Evolutionary conservation across 2,888 invertebrate species (phyloP), one percentile per base, ranked within the genome.

Genomic region (Epinotia ramella): DNA sequence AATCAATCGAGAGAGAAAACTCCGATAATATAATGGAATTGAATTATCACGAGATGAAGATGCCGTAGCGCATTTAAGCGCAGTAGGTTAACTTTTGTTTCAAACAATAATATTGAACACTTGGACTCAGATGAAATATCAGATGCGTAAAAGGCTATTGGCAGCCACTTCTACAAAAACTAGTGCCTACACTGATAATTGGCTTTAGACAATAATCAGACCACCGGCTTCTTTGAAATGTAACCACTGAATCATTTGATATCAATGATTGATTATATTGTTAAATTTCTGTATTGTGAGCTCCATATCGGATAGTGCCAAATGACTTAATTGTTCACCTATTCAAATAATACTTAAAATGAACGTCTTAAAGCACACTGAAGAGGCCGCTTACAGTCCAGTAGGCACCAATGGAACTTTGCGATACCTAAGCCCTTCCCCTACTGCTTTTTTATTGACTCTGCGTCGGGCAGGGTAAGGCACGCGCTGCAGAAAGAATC

Each of bases 31-130:
- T 91, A 91, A 94, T 91, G 86, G 90, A 93, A 94, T 93, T 92
- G 91, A 93, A 93, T 94, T 92, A 94, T 94, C 92, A 88, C 83
- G 84, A 88, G 89, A 91, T 90, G 89, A 91, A 91, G 91, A 89
- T 83, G 81, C 82, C 73, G 67, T 78, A 73, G 81, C 81, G 82
- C 83, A 82, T 78, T 73, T 75, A 64, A 67, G 73, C 44, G 56
- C 78, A 77, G 77, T 46, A 74, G 73, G 9, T n/a, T 33, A 71
- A 71, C 13, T 53, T 56, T 24, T 24, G 9, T 62, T 62, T 33
- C 62, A 24, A 13, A 11, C 3, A 16, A 16, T 4, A 49, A 49
- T 1, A 49, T 49, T 16, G 16, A 13, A 40, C 33, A 33, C 33
- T 33, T 33, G 33, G 7, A 33, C 6, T 33, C 33, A 6, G 33